Conservation (phyloP, 2,888 invertebrate species). For the Noctua fimbriata region DNA sequence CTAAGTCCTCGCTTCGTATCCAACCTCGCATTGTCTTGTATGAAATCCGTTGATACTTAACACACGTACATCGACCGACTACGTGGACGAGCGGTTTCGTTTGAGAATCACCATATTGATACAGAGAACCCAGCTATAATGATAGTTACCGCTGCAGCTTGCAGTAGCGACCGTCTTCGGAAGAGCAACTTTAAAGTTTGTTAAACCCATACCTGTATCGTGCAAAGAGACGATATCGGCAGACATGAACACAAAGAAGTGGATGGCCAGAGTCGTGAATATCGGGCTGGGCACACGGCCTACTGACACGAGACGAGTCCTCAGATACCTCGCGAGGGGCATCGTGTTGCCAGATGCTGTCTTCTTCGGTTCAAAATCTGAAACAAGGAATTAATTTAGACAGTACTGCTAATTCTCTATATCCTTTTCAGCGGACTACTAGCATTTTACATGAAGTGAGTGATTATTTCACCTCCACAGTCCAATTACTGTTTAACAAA, state of each 20-base stretch:
- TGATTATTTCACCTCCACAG: background rate
- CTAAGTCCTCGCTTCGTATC: no score
- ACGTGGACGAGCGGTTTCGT: no score
- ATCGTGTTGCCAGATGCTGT: conserved; percentile 69
- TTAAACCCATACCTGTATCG: conserved; percentile 71
- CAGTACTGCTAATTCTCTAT: background rate
- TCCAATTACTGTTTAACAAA: background rate
- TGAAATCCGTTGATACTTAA: background rate
- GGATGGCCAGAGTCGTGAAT: conserved; percentile 72
- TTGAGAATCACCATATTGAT: no score
- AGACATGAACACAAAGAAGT: conserved; percentile 70
- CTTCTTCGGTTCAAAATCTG: conserved; percentile 70
- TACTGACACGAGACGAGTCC: conserved; percentile 71
- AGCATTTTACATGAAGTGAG: background rate
- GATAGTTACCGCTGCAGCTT: background rate
- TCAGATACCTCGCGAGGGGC: conserved; percentile 69
- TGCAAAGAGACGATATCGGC: conserved; percentile 74
- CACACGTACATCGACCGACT: no score
- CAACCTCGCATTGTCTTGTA: background rate
- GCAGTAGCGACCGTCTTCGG: background rate
- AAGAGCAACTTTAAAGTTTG: background rate
- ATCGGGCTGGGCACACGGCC: conserved; percentile 69
- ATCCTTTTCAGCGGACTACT: no score
- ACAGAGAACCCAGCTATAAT: background rate
- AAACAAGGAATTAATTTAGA: conserved; percentile 4